Evolutionary conservation across 2,888 invertebrate species (phyloP), one percentile per base, ranked within the genome.

Genomic region (Metellina segmentata): DNA sequence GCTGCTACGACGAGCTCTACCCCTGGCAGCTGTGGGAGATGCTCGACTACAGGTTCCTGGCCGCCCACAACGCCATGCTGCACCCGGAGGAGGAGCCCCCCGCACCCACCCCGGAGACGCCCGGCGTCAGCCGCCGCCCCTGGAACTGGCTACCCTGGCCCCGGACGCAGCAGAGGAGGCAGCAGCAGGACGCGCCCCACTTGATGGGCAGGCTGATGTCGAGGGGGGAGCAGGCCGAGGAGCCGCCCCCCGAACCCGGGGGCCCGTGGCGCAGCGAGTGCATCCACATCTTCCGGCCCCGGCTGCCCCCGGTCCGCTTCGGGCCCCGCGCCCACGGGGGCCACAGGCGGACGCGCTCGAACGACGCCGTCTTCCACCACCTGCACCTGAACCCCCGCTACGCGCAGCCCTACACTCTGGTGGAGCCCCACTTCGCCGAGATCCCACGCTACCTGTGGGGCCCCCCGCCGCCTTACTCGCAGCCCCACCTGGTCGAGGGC

Each of bases 401-500:
- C 79, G 69, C 91, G 2, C 93, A 91, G 48, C 91, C 93, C n/a
- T 89, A 89, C 16, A 81, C 93, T 6, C 51, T 89, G n/a, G 74
- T 79, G 16, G 89, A 85, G 72, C 51, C 77, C 5, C 90, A 87
- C 51, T 92, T 90, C 52, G 71, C 89, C 7, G 93, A 93, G 82
- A 85, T 93, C 6, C 93, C 91, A 11, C 92, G 89, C 19, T 95
- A 96, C 95, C 94, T 97, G 20, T 98, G 98, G 98, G 98, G 98
- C 0, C 98, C 98, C 0, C 98, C 98, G 0, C 98, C 98, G 0
- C 98, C 98, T 0, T 98, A 98, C 94, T 94, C 94, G 20, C 94
- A 94, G 51, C 94, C 94, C n/a, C 93, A 93, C 0, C 90, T 93
- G 61, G 49, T 81, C 11, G 91, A 93, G 20, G 86, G 81, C 8